A percentile compares a stretch with the other conserved stretches of the same genome.
Evolutionary conservation across 2,888 invertebrate species (phyloP).

Genomic region (Nemoura dubitans): DNA sequence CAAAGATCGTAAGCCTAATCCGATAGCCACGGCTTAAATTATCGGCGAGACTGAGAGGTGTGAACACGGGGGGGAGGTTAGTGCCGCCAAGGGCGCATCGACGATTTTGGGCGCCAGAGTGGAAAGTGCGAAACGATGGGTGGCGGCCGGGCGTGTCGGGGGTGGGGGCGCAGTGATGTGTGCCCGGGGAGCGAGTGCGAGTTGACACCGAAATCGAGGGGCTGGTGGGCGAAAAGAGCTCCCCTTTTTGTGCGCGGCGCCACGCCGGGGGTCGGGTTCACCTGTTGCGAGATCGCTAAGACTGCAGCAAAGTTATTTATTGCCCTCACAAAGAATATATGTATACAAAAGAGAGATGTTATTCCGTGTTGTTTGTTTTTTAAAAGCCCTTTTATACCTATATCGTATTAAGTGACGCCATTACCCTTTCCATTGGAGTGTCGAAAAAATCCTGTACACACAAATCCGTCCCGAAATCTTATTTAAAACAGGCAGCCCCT

Average conservation of each 20-base stretch:
- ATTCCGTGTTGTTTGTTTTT: neutral
- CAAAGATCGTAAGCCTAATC: too few relatives aligned
- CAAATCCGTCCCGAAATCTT: neutral
- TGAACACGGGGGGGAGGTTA: too few relatives aligned
- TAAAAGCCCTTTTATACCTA: neutral
- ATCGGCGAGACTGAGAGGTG: too few relatives aligned
- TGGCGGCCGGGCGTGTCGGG: too few relatives aligned
- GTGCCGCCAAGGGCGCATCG: too few relatives aligned
- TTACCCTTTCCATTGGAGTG: neutral
- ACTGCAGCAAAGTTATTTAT: slow-evolving; percentile 12
- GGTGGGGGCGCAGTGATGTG: neutral
- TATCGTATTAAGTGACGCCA: neutral
- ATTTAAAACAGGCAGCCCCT: neutral
- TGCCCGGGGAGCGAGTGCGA: neutral
- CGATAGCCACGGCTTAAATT: too few relatives aligned
- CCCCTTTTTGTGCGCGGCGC: neutral
- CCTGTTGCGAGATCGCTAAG: neutral
- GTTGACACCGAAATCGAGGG: neutral
- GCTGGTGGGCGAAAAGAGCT: neutral
- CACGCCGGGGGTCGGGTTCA: neutral
- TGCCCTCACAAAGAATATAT: neutral
- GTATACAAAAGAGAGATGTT: neutral
- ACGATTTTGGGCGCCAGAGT: too few relatives aligned
- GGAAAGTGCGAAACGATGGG: too few relatives aligned
- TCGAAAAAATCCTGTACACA: neutral